phyloP scores from a whole-genome alignment of 2,797 vertebrate species.

The Acanthurus leucopareius region DNA sequence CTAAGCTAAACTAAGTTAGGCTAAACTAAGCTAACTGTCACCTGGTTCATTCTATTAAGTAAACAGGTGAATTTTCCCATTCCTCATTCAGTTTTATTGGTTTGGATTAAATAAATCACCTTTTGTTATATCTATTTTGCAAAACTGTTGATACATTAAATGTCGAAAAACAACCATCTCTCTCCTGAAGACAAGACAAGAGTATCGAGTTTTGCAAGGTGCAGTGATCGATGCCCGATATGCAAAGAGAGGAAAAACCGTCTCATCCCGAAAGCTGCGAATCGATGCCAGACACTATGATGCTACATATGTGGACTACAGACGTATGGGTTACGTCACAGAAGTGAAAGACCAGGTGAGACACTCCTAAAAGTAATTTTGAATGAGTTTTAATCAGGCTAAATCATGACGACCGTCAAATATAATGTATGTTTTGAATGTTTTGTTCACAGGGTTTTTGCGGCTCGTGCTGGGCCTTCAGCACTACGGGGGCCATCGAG shows the following conservation, averaged over 20 bases:
- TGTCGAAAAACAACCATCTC: background rate
- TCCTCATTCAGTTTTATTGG: no score
- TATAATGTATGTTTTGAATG: background rate
- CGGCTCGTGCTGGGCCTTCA: conserved; percentile 90
- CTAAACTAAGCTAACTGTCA: no score
- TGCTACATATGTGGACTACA: conserved; percentile 78
- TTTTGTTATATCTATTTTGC: background rate
- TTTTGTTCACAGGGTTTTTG: conserved; percentile 81
- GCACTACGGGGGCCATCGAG: conserved; percentile 87
- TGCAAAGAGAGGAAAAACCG: conserved; percentile 69
- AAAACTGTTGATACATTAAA: background rate
- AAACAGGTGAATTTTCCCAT: no score
- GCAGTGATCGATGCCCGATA: conserved; percentile 72
- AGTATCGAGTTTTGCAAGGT: conserved; percentile 82
- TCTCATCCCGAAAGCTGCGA: conserved; percentile 73
- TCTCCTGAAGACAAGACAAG: conserved; percentile 72
- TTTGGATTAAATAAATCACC: no score
- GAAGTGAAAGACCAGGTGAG: conserved; percentile 87
- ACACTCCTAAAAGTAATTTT: background rate
- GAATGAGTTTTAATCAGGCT: background rate
- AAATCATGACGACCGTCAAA: conserved; percentile 1
- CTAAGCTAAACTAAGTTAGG: no score
- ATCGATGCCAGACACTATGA: conserved; percentile 64
- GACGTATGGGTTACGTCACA: conserved; percentile 83
- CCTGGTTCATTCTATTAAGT: no score